Percentiles rank a stretch among this genome's conserved stretches.
Conservation (phyloP, 2,113 vertebrate species). For the Dunckerocampus dactyliophorus region DNA sequence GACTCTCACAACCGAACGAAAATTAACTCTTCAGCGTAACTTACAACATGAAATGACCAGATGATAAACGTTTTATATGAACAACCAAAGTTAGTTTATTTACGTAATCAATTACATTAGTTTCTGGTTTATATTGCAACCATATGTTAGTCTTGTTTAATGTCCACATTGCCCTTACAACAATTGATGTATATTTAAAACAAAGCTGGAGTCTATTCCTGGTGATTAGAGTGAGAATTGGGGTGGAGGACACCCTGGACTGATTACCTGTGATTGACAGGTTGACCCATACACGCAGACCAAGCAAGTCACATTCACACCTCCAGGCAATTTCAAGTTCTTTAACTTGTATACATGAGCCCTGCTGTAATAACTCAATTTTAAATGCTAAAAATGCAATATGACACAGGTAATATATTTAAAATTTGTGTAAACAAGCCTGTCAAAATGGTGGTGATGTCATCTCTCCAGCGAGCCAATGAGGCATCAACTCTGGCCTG, state of each 20-base stretch:
- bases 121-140: neutral
- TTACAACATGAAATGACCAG: neutral
- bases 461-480: conserved; percentile 57
- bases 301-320: too few relatives aligned
- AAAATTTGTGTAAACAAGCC: neutral
- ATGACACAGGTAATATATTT: too few relatives aligned
- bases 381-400: neutral
- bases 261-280: too few relatives aligned
- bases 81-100: neutral
- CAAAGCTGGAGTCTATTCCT: too few relatives aligned
- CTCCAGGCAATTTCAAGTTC: neutral
- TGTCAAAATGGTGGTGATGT: neutral
- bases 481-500: conserved; percentile 66
- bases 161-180: neutral
- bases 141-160: neutral
- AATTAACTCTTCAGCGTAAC: too few relatives aligned
- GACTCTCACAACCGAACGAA: too few relatives aligned
- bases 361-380: neutral
- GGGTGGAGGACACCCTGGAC: too few relatives aligned
- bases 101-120: too few relatives aligned
- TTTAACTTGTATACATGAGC: neutral
- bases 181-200: neutral
- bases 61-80: neutral
- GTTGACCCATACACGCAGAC: too few relatives aligned
- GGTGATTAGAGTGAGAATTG: too few relatives aligned